Evolutionary conservation across 2,888 invertebrate genomes (phyloP), one percentile per base, ranked within the genome.

Genomic region (Pyrgus malvae): DNA sequence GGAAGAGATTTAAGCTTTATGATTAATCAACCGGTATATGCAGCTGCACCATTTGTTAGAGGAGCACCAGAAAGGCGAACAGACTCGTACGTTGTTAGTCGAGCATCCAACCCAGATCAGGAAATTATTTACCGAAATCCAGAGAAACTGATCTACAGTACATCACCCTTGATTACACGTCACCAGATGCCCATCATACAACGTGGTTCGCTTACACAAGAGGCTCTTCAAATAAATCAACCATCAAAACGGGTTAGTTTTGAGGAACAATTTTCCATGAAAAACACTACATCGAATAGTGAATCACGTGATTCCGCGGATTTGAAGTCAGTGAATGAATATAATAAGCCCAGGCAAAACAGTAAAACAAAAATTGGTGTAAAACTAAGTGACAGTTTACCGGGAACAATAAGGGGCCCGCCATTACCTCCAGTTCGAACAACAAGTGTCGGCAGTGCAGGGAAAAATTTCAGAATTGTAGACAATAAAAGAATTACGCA

Each of bases 361-460:
- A 46, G 17, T 23, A 27, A 46, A 17, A 7, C 9, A 21, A 51
- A 16, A 5, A 12, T 12, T 2, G 7, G 25, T 33, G 16, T 46
- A 8, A 55, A 41, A 35, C 31, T 46, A 31, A 23, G 40, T 54
- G 54, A 46, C n/a, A 31, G 46, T 29, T 45, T 59, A 17, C 71
- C 65, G 16, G 48, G 46, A 14, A 37, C 62, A 7, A 21, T 60
- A 33, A 72, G 67, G 33, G 66, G 66, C 23, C 80, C 84, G 0
- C 88, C 88, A 2, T 69, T 69, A 35, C 87, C 86, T 1, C 88
- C 88, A 6, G 61, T 81, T 17, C 76, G 88, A 44, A 83, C 83
- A 31, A 83, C 83, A 9, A 88, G 88, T 74, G 82, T 81, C 19
- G 62, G 69, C 27, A 63, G 60, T 61, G 62, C 61, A 53, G 63